Base-by-base conservation (phyloP, 2,113 vertebrate genomes). In the Numenius arquata region DNA sequence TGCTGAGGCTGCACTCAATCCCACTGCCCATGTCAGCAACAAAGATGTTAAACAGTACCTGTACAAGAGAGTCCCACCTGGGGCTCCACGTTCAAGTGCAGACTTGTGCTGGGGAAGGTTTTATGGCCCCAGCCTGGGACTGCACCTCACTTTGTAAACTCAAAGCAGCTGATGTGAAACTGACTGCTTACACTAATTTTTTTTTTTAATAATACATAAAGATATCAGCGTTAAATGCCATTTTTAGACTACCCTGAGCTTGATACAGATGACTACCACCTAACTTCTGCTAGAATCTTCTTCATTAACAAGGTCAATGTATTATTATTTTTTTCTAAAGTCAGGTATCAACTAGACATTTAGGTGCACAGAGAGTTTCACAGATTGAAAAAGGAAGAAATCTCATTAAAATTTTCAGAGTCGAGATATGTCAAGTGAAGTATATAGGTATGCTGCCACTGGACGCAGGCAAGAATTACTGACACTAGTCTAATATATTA, bases 381-480 rank as follows among this genome's bases (percentile, higher is more conserved):
- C 34, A 59, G 47, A 45, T 19, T 48, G 21, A 58, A 68, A 94
- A 94, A 89, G 22, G 32, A 36, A 88, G 48, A 91, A 89, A 91
- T 52, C 76, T 89, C 55, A 85, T 81, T 89, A 91, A 91, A 94
- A 90, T 68, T 43, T 94, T 85, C 48, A 32, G 17, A 95, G 36
- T 12, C 45, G 88, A 58, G 55, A 76, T 55, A 38, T 71, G 50
- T 52, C 67, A 95, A 92, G 29, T 41, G 30, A 81, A 81, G 29
- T 20, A 86, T 5, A 56, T 6, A 56, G 12, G 26, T 53, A 70
- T 58, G 41, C 23, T 78, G 72, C 43, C 66, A 45, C n/a, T 59
- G 43, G 52, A 85, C 14, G 3, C 40, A 48, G 32, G 34, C 5
- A 65, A 93, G 94, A 95, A 87, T 66, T 89, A 75, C 45, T 83